Evolutionary conservation across 2,797 vertebrate species (phyloP), one percentile per base, ranked within the genome.

Genomic region (Eremophila alpestris): DNA sequence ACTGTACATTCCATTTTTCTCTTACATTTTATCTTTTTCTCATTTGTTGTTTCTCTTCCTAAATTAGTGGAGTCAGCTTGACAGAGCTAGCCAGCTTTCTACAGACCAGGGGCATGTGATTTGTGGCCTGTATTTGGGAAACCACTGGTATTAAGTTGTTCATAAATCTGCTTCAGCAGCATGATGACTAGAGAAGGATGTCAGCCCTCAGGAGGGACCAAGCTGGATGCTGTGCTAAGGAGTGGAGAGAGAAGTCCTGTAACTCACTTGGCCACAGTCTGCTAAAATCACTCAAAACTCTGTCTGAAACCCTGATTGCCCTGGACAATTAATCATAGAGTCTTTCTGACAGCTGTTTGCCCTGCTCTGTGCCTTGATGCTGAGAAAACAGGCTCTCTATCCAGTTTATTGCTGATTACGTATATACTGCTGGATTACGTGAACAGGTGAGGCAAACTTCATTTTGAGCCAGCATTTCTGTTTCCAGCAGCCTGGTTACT

Each of bases 131-230:
- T 43, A 58, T 41, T 36, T 90, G 54, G 82, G 87, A 95, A 95
- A 89, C 89, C 84, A 75, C 90, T 89, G 78, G 40, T 59, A 89
- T 85, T 82, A 88, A 83, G 48, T 56, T 81, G 64, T 87, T 94
- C 29, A 20, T 90, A 87, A 83, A 75, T 58, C 49, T 87, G 3
- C 48, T 77, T 82, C 6, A 38, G 75, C 79, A 83, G 45, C 54
- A 15, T 30, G 54, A 46, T 83, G 68, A 24, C 38, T 64, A 7
- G 64, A 74, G 76, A 41, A 70, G 83, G 49, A 40, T 79, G 68
- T 58, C 58, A 70, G 56, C 52, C 54, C 62, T 74, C 71, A n/a
- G 52, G 74, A 79, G 38, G 59, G 59, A 56, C 38, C 52, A 27
- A n/a, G 36, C 88, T 83, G 75, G 23, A 23, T 63, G 48, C 34